Evolutionary conservation across 2,113 vertebrate genomes (phyloP).

Genomic region (Periophthalmus modestus): DNA sequence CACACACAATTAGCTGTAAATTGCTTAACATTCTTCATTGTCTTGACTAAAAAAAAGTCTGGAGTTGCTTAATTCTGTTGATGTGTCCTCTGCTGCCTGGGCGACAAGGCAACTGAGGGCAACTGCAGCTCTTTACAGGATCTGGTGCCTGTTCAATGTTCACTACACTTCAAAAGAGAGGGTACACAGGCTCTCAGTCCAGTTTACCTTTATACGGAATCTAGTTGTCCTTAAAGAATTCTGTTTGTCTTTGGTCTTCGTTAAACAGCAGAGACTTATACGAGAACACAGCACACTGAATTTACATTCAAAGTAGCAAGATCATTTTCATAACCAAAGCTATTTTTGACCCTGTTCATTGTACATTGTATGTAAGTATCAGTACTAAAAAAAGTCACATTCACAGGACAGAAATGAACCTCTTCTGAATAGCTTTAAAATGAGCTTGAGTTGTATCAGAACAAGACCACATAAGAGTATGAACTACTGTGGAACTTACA

Average conservation of each 20-base stretch:
- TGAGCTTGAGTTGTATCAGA: too few species aligned
- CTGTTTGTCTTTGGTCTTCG: conserved; percentile 42
- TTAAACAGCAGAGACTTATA: conserved; percentile 38
- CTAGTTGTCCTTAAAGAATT: conserved; percentile 65
- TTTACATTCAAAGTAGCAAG: background rate
- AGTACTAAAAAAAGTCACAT: too few species aligned
- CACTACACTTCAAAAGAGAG: conserved; percentile 53
- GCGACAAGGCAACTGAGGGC: conserved; percentile 30
- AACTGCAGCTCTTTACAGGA: conserved; percentile 28
- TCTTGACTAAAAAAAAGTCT: background rate
- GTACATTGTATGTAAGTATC: too few species aligned
- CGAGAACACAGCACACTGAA: background rate
- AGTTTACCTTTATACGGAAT: conserved; percentile 46
- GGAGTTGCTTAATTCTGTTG: conserved; percentile 42
- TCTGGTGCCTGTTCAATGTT: conserved; percentile 42
- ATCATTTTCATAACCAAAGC: background rate
- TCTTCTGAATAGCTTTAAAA: too few species aligned
- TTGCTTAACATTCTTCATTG: background rate
- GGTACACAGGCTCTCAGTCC: conserved; percentile 42
- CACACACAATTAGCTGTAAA: background rate
- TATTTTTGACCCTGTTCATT: too few species aligned
- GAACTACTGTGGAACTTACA: too few species aligned
- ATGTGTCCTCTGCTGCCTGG: conserved; percentile 35
- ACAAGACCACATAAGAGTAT: too few species aligned
- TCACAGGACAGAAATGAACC: too few species aligned